Conservation (phyloP, 2,888 invertebrate genomes). For the Margaritifera margaritifera region DNA sequence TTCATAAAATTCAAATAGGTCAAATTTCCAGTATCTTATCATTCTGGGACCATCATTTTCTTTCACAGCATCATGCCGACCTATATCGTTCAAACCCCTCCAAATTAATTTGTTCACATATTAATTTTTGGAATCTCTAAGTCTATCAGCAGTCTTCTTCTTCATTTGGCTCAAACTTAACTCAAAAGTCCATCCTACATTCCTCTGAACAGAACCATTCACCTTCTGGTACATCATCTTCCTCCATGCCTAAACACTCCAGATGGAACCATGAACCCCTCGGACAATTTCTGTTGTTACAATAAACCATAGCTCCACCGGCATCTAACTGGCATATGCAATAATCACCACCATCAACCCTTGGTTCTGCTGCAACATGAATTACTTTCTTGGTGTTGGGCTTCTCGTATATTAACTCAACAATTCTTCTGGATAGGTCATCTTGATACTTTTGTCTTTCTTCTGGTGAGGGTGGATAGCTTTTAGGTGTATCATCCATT, state of each 20-base stretch:
- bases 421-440: conserved; percentile 1
- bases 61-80: conserved; percentile 15
- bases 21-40: conserved; percentile 13
- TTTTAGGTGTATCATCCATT: conserved; percentile 8
- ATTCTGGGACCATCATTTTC: conserved; percentile 23
- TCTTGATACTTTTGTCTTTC: neutral
- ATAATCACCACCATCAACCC: neutral
- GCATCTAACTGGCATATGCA: conserved; percentile 8
- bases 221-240: conserved; percentile 15
- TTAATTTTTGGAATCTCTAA: conserved; percentile 12
- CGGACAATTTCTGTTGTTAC: conserved; percentile 7
- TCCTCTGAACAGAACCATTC: conserved; percentile 16
- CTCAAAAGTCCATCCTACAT: neutral
- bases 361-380: conserved; percentile 1
- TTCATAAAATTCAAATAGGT: conserved; percentile 14
- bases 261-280: conserved; percentile 20
- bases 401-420: conserved; percentile 1
- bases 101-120: conserved; percentile 7
- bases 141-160: conserved; percentile 1
- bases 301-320: conserved; percentile 12
- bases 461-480: neutral
- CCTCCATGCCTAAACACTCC: conserved; percentile 11
- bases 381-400: conserved; percentile 5
- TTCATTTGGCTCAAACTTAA: neutral
- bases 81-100: conserved; percentile 13